Percentiles rank a stretch among this genome's conserved stretches.
phyloP scores from a whole-genome alignment of 2,888 invertebrate genomes.

The Laspeyria flexula region DNA sequence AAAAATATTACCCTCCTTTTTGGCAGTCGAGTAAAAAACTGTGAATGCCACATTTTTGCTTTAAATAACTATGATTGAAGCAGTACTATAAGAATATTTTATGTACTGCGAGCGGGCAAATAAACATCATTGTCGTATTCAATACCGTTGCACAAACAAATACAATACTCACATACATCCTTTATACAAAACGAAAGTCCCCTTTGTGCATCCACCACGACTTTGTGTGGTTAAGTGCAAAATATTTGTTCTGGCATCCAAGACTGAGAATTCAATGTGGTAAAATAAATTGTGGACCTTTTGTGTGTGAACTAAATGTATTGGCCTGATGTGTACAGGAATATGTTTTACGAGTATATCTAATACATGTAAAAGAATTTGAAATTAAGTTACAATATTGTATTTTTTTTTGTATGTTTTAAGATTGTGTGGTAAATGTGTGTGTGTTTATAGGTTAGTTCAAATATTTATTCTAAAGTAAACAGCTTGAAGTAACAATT shows the following conservation, averaged over 20 bases:
- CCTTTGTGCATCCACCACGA: slow-evolving; percentile 54
- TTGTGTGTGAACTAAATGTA: slow-evolving; percentile 43
- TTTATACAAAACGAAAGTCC: slow-evolving; percentile 39
- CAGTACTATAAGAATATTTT: slow-evolving; percentile 18
- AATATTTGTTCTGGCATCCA: slow-evolving; percentile 61
- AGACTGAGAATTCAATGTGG: slow-evolving; percentile 45
- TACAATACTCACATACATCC: slow-evolving; percentile 28
- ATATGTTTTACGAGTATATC: slow-evolving; percentile 16
- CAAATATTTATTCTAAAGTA: too few relatives aligned
- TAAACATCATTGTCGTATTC: slow-evolving; percentile 48
- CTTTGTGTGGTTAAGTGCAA: slow-evolving; percentile 58
- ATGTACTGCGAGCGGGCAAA: slow-evolving; percentile 31
- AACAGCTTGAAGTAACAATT: too few relatives aligned
- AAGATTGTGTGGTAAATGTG: too few relatives aligned
- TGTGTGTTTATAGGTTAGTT: too few relatives aligned
- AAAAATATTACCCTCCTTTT: too few relatives aligned
- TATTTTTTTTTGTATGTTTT: too few relatives aligned
- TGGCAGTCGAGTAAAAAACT: too few relatives aligned
- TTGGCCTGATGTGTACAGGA: slow-evolving; percentile 34
- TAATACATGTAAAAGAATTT: slow-evolving; percentile 8
- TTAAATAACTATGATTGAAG: too few relatives aligned
- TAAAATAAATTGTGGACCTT: slow-evolving; percentile 55
- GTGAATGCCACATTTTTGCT: too few relatives aligned
- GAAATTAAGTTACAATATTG: not conserved
- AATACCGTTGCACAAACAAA: slow-evolving; percentile 41